Evolutionary conservation across 2,113 vertebrate species (phyloP), one percentile per base, ranked within the genome.

Genomic region (Pteropus alecto): DNA sequence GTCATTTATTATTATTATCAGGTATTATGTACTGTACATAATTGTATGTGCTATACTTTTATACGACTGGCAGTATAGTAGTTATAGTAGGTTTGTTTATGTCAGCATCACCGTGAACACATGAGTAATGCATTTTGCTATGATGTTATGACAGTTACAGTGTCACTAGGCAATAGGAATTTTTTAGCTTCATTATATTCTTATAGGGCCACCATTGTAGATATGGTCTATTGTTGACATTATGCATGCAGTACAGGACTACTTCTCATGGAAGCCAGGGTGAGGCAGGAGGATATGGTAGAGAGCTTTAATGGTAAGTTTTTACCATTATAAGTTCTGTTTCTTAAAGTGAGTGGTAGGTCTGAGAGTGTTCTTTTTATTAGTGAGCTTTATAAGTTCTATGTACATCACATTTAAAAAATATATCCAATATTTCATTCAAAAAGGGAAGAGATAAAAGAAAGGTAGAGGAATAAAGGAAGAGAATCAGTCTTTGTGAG

Each of bases 291-390:
- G 56, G 51, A 22, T 33, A 22, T 78, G 38, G 33, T 56, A 48
- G 48, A 84, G n/a, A 93, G 48, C 33, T 51, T 89, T 70, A 70
- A 18, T 70, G 38, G 38, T 91, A 43, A 63, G 19, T 63, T 63
- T 18, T 83, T 63, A 83, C 38, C 79, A 83, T 22, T 83, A 7
- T 43, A 77, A 77, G 21, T 81, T 95, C 43, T 73, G 0, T 71
- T 70, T 63, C 67, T 61, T 96, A 68, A 78, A 84, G 9, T 28
- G 21, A 85, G 16, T 33, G 19, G n/a, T 74, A 67, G 56, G 77
- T 26, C n/a, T 60, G 28, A 68, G 51, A 56, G 16, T 87, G 46
- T 93, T 92, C 51, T 90, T 95, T 92, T 73, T 95, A 68, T 89
- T 83, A 58, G 28, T 68, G 82, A 28, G 22, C 1, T 63, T 96